Evolutionary conservation across 2,113 vertebrate genomes (phyloP).

Genomic region (Acrocephalus arundinaceus): DNA sequence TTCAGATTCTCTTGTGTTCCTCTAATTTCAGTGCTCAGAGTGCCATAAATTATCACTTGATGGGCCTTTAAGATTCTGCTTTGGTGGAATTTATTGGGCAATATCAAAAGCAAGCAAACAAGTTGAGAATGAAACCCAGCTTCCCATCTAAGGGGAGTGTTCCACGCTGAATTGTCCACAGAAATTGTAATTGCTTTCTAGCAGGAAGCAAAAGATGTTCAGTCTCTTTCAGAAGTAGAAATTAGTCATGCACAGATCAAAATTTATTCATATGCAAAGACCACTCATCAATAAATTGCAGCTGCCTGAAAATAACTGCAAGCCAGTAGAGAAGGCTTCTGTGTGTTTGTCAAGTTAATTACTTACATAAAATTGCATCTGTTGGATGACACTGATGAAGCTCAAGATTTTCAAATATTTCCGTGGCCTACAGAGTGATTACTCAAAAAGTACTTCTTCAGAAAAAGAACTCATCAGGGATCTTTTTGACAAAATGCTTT

Average conservation of each 20-base stretch:
- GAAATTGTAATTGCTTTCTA: conserved; percentile 11
- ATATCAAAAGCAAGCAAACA: neutral
- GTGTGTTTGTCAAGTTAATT: conserved; percentile 6
- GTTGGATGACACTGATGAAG: conserved; percentile 17
- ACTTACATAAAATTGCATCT: conserved; percentile 13
- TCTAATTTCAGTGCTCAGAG: neutral
- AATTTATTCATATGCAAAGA: conserved; percentile 46
- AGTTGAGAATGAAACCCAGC: neutral
- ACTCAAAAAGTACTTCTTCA: neutral
- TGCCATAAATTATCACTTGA: neutral
- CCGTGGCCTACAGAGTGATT: conserved; percentile 3
- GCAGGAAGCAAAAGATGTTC: conserved; percentile 1
- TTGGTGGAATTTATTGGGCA: neutral
- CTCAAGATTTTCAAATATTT: neutral
- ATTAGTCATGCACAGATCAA: conserved; percentile 9
- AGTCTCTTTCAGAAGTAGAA: conserved; percentile 13
- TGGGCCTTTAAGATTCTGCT: neutral
- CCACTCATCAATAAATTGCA: conserved; percentile 36
- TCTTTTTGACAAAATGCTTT: neutral
- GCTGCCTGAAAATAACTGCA: conserved; percentile 47
- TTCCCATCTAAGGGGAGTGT: neutral
- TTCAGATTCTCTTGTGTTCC: neutral
- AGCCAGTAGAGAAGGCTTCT: neutral
- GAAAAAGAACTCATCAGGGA: conserved; percentile 4
- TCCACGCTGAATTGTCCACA: neutral